These are phyloP conservation scores for Ormyrus labotus DNA, from an alignment of 2,888 invertebrate species.

Conservation along the genomic window DNA sequence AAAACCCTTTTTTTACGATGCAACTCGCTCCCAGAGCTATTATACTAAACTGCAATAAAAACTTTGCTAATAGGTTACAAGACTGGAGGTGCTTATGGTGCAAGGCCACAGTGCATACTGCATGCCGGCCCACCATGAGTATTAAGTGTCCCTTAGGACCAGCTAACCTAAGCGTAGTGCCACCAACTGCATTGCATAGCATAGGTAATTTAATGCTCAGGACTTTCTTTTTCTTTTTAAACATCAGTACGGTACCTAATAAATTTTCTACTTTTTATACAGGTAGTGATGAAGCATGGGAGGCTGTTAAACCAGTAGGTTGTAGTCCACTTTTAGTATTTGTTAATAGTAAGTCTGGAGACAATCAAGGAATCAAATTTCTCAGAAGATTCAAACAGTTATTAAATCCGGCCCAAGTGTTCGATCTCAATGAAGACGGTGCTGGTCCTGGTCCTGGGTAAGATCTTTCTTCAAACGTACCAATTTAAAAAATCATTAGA, in stretches of 20 bases:
- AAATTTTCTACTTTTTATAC: slow-evolving; percentile 42
- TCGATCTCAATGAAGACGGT: slow-evolving; percentile 89
- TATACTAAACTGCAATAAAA: not conserved
- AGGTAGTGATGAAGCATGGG: slow-evolving; percentile 93
- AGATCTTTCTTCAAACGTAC: slow-evolving; percentile 65
- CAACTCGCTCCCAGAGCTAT: slow-evolving; percentile 25
- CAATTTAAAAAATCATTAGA: slow-evolving; percentile 25
- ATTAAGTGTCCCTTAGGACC: slow-evolving; percentile 91
- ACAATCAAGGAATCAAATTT: slow-evolving; percentile 98
- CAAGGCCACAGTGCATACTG: slow-evolving; percentile 92
- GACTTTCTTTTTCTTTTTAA: too few relatives aligned
- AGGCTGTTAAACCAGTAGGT: slow-evolving; percentile 82
- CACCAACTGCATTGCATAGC: slow-evolving; percentile 94
- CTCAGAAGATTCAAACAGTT: slow-evolving; percentile 95
- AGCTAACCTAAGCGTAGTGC: slow-evolving; percentile 93
- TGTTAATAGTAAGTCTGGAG: slow-evolving; percentile 97
- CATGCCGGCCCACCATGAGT: slow-evolving; percentile 88
- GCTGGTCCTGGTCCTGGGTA: slow-evolving; percentile 88
- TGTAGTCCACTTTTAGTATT: slow-evolving; percentile 93
- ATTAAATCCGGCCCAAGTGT: slow-evolving; percentile 97
- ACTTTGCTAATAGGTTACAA: slow-evolving; percentile 81
- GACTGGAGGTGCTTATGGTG: slow-evolving; percentile 99
- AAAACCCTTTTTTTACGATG: not conserved
- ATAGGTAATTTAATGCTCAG: slow-evolving; percentile 77
- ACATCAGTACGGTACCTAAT: not conserved